Conservation (phyloP, 1,140 invertebrate species). For the Tetramorium simillimum region DNA sequence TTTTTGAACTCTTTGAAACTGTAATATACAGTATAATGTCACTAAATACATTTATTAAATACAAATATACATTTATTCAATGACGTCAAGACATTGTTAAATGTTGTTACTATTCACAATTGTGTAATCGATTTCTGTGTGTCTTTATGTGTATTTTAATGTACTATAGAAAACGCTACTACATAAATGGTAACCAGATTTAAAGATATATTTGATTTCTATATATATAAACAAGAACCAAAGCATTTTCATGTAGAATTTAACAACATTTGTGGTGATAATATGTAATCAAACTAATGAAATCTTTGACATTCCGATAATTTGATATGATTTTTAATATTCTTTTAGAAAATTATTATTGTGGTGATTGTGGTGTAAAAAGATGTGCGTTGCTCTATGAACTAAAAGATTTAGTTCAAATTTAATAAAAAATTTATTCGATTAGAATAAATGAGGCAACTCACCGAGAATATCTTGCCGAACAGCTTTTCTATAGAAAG, state of each 20-base stretch:
- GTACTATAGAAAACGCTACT: not conserved
- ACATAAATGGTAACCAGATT: not conserved
- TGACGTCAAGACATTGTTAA: not conserved
- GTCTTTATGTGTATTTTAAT: not conserved
- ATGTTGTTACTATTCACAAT: not conserved
- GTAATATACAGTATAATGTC: not conserved
- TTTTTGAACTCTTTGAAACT: not conserved
- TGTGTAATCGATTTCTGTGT: not conserved
- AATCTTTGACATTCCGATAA: not conserved
- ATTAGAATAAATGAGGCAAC: too few relatives aligned
- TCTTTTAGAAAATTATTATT: not conserved
- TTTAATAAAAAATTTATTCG: too few relatives aligned
- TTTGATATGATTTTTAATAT: not conserved
- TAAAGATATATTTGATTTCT: not conserved
- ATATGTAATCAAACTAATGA: not conserved
- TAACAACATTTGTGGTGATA: not conserved
- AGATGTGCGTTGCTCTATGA: too few relatives aligned
- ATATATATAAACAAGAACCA: not conserved
- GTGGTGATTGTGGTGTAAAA: too few relatives aligned
- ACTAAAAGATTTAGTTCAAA: too few relatives aligned
- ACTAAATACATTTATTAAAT: not conserved
- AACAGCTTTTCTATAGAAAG: too few relatives aligned
- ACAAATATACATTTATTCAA: not conserved
- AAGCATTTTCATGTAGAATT: not conserved
- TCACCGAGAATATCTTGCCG: too few relatives aligned